These are phyloP conservation scores for Anser cygnoides DNA, from an alignment of 2,113 vertebrate species.

Conservation along the genomic window DNA sequence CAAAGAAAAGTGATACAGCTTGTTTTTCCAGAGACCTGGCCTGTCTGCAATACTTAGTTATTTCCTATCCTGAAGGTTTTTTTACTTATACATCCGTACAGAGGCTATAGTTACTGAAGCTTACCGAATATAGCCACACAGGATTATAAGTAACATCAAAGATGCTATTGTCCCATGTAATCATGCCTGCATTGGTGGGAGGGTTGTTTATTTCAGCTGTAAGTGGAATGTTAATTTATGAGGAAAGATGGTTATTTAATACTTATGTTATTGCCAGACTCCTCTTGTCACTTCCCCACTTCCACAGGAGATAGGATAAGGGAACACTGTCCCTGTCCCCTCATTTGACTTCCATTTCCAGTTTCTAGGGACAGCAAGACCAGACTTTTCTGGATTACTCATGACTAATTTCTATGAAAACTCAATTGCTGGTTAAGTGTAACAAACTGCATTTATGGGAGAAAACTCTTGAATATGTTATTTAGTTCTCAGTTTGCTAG, in stretches of 20 bases:
- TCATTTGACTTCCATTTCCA: neutral
- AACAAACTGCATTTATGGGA: neutral
- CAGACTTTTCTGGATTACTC: neutral
- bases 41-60: neutral
- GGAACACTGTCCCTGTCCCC: neutral
- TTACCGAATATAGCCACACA: neutral
- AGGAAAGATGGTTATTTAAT: neutral
- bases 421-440: neutral
- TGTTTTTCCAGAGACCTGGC: neutral
- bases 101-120: neutral
- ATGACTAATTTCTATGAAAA: neutral
- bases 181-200: neutral
- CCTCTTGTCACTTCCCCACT: neutral
- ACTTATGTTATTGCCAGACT: neutral
- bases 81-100: rapidly evolving
- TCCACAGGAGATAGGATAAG: neutral
- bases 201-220: neutral
- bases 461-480: neutral
- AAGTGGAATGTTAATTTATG: neutral
- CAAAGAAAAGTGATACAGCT: neutral
- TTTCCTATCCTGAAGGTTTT: neutral
- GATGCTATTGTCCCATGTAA: neutral
- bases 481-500: neutral
- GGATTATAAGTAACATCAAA: neutral
- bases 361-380: neutral